Evolutionary conservation across 2,113 vertebrate species (phyloP).

Genomic region (Sorex araneus): DNA sequence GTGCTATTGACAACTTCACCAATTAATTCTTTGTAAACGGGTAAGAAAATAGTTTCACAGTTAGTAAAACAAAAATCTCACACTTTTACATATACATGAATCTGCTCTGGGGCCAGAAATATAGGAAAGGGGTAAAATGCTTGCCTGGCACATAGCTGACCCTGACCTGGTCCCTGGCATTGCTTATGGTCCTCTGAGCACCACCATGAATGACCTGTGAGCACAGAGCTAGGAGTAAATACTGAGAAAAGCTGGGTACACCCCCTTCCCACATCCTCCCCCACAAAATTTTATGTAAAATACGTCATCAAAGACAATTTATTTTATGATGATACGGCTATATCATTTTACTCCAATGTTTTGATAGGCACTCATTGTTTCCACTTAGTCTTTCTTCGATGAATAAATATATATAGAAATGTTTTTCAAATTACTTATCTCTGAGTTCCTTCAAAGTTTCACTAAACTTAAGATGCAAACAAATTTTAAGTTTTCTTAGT

Average conservation of each 20-base stretch:
- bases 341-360: constrained; percentile 51
- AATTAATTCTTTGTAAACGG: constrained; percentile 42
- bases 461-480: constrained; percentile 36
- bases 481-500: neutral
- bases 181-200: no score
- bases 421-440: constrained; percentile 57
- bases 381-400: constrained; percentile 50
- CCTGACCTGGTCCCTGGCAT: no score
- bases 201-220: no score
- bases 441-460: constrained; percentile 45
- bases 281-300: constrained; percentile 24
- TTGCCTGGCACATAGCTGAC: no score
- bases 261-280: neutral
- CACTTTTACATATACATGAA: neutral
- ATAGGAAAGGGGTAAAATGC: no score
- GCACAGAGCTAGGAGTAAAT: no score
- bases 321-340: constrained; percentile 42
- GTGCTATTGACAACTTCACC: constrained; percentile 17
- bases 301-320: constrained; percentile 53
- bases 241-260: no score
- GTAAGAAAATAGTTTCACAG: constrained; percentile 5
- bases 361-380: constrained; percentile 41
- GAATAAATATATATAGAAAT: constrained; percentile 57
- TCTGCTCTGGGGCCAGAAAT: no score
- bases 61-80: neutral